These are phyloP conservation scores for Thermophis baileyi DNA, from an alignment of 2,113 vertebrate genomes.

Conservation along the genomic window DNA sequence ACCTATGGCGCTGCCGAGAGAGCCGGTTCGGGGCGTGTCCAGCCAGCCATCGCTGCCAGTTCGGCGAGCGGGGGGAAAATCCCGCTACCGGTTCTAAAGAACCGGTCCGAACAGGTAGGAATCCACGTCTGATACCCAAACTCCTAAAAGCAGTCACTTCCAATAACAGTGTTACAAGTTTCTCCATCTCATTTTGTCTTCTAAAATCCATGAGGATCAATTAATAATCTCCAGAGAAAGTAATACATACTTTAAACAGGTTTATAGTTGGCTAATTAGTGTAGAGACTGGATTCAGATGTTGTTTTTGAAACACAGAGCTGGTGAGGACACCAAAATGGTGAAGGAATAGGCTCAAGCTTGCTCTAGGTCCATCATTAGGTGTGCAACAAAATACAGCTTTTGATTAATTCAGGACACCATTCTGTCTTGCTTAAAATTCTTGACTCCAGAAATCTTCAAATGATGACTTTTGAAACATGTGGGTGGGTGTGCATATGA, in stretches of 20 bases:
- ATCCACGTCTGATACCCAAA: no score
- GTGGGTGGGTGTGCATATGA: background rate
- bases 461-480: background rate
- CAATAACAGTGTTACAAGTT: background rate
- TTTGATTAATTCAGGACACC: background rate
- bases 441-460: background rate
- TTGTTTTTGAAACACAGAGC: background rate
- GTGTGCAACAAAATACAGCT: background rate
- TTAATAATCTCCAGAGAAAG: background rate
- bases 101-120: no score
- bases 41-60: no score
- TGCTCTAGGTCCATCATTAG: background rate
- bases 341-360: background rate
- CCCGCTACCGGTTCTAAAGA: no score
- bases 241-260: background rate
- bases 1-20: no score
- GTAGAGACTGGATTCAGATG: background rate
- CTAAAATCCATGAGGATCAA: background rate
- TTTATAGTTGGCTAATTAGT: background rate
- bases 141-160: background rate
- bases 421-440: background rate
- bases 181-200: background rate
- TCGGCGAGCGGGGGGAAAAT: no score
- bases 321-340: background rate
- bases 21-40: no score